Evolutionary conservation across 1,140 invertebrate genomes (phyloP).

Genomic region (Calycopis cecrops): DNA sequence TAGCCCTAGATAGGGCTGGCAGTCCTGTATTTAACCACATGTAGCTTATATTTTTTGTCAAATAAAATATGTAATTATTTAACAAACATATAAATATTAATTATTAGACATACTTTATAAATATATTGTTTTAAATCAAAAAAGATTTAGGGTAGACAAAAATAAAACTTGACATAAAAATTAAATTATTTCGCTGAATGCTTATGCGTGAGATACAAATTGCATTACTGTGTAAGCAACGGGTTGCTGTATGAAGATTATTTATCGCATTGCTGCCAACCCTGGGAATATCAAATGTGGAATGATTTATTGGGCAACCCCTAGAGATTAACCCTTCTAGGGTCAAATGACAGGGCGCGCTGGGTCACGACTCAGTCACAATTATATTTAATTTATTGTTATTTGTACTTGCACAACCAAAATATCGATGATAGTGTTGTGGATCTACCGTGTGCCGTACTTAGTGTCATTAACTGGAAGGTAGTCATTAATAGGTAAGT

Average conservation of each 20-base stretch:
- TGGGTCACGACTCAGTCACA: conserved; percentile 41
- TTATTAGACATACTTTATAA: neutral
- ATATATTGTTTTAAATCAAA: too few relatives aligned
- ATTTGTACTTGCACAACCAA: conserved; percentile 33
- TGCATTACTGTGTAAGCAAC: too few relatives aligned
- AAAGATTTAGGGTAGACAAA: too few relatives aligned
- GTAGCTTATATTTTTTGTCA: neutral
- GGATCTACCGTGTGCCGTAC: too few relatives aligned
- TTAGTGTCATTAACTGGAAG: too few relatives aligned
- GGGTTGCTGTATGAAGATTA: too few relatives aligned
- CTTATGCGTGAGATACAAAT: too few relatives aligned
- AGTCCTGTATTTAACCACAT: neutral
- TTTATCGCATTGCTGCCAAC: conserved; percentile 27
- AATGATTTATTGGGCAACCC: conserved; percentile 71
- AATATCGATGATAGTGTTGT: conserved; percentile 20
- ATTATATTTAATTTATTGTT: conserved; percentile 62
- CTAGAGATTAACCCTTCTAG: conserved; percentile 68
- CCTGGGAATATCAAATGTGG: conserved; percentile 46
- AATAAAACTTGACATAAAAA: too few relatives aligned
- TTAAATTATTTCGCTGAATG: too few relatives aligned
- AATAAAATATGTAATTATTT: too few relatives aligned
- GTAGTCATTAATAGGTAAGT: too few relatives aligned
- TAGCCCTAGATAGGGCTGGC: conserved; percentile 39
- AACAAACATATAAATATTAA: conserved; percentile 9
- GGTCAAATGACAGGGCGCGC: conserved; percentile 50